Conservation (phyloP, 2,888 invertebrate species). For the Sericinus montela region DNA sequence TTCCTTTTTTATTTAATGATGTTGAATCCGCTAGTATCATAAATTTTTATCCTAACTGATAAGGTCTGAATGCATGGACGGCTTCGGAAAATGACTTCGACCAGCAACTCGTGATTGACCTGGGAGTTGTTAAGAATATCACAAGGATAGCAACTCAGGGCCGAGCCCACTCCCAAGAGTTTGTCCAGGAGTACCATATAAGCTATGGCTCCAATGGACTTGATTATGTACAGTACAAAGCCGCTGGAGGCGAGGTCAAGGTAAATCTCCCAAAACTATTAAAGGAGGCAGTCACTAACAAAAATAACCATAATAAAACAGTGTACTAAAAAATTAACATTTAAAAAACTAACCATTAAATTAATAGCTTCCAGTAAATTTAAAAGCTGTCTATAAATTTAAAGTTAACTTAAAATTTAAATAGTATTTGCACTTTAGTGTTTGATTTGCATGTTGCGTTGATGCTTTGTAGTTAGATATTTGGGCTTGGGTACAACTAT, state of each 20-base stretch:
- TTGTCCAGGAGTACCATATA: slow-evolving; percentile 95
- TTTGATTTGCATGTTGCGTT: slow-evolving; percentile 13
- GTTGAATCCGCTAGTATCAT: not conserved
- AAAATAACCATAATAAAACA: slow-evolving; percentile 1
- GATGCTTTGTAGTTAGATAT: slow-evolving; percentile 8
- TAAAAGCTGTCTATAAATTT: too few relatives aligned
- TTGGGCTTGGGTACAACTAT: not conserved
- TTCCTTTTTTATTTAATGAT: too few relatives aligned
- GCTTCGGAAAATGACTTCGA: slow-evolving; percentile 94
- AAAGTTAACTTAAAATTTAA: too few relatives aligned
- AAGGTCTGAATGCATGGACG: slow-evolving; percentile 96
- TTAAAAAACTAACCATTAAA: not conserved
- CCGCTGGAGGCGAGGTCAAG: slow-evolving; percentile 93
- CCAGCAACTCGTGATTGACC: slow-evolving; percentile 94
- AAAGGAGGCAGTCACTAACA: not conserved
- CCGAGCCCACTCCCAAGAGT: slow-evolving; percentile 92
- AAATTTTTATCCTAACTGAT: not conserved
- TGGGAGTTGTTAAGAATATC: slow-evolving; percentile 92
- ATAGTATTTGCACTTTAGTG: not conserved
- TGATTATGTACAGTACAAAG: slow-evolving; percentile 94
- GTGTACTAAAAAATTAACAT: too few relatives aligned
- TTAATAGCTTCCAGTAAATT: not conserved
- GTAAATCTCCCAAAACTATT: slow-evolving; percentile 73
- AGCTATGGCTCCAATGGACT: slow-evolving; percentile 95
- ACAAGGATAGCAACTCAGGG: slow-evolving; percentile 95